Base-by-base conservation (phyloP, 2,797 vertebrate genomes). In the Jordanella pulchra region DNA sequence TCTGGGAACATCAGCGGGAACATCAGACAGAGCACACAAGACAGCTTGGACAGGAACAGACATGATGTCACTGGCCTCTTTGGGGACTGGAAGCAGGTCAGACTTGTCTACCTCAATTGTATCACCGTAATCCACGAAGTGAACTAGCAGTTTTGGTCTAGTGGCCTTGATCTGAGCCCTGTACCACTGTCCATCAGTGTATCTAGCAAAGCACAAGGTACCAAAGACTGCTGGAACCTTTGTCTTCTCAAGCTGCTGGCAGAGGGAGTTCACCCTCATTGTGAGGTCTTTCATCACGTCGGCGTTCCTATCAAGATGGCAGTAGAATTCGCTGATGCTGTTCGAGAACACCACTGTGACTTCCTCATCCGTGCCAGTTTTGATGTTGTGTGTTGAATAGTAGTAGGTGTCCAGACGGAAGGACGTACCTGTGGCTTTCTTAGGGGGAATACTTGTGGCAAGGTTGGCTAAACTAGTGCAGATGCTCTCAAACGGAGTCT, bases 101-200 rank as follows among this genome's bases (percentile, higher is more conserved):
- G 93, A 93, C 63, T 87, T 85, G 17, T 91, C 86, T 56, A 97
- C 85, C 28, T 91, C 75, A 67, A 95, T 89, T 14, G 93, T 95
- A 85, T 99, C 95, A 0, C 98, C 98, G 81, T 96, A 99, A 91
- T 99, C 98, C 82, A 99, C 97, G 94, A 99, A 99, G 65, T 97
- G 94, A 28, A 98, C 93, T 51, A 93, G 74, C 21, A 88, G 79
- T 0, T 79, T 89, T 11, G 95, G 93, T 0, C 92, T 87, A 83
- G 82, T 89, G 70, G 92, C 90, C 55, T 75, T 91, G 72, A 97
- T 91, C 64, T 95, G 83, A 39, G 94, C 97, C 69, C 98, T 95
- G 51, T 98, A 98, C 98, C 97, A 99, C 44, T 93, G 88, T 42
- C 93, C 92, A 80, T 99, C 96, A 0, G 86, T 95, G 75, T 96